These are phyloP conservation scores for Belgica antarctica DNA, from an alignment of 2,888 invertebrate species.

Conservation along the genomic window DNA sequence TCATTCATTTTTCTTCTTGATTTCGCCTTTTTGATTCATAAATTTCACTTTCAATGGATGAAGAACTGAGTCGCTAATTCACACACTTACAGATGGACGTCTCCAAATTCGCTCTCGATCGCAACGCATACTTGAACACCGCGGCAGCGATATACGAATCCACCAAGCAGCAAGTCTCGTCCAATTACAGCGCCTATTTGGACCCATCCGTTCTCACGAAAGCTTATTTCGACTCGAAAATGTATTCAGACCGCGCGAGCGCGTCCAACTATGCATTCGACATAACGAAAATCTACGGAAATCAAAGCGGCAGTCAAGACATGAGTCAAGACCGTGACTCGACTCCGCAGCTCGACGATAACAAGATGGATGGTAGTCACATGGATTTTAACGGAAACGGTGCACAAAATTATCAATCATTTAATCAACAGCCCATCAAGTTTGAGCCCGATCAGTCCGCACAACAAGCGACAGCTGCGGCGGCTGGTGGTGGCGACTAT, in stretches of 20 bases:
- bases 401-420: constrained; percentile 20
- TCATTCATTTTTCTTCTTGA: constrained; percentile 13
- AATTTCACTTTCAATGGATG: constrained; percentile 23
- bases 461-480: constrained; percentile 46
- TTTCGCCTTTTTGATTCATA: background rate
- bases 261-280: constrained; percentile 56
- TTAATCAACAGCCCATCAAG: constrained; percentile 41
- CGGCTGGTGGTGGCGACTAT: constrained; percentile 49
- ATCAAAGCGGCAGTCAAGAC: constrained; percentile 47
- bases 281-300: constrained; percentile 54
- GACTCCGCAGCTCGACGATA: constrained; percentile 28
- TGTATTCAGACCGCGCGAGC: constrained; percentile 56
- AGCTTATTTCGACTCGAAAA: constrained; percentile 56
- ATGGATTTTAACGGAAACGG: constrained; percentile 39
- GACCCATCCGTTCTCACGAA: constrained; percentile 55
- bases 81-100: constrained; percentile 51
- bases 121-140: constrained; percentile 52
- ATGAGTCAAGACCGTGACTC: constrained; percentile 28
- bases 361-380: constrained; percentile 20
- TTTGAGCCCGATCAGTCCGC: constrained; percentile 52
- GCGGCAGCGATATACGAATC: constrained; percentile 51
- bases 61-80: background rate
- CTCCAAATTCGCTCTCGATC: constrained; percentile 54
- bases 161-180: constrained; percentile 52
- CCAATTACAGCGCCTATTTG: constrained; percentile 54